phyloP scores from a whole-genome alignment of 2,888 invertebrate genomes.

The Bruchidius siliquastri region DNA sequence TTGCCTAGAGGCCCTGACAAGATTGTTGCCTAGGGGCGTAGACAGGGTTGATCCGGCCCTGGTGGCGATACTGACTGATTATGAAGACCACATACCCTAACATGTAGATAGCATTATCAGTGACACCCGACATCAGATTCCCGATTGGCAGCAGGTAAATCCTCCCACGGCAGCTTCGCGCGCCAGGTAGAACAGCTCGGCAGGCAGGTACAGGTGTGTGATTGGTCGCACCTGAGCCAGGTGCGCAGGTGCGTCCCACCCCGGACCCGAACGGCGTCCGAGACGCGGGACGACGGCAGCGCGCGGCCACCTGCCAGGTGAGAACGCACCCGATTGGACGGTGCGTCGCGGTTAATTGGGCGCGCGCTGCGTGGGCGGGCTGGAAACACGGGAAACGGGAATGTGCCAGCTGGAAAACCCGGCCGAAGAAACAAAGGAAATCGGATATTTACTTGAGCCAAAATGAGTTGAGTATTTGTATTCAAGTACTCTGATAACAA shows the following conservation, averaged over 20 bases:
- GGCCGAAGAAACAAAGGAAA: too few species aligned
- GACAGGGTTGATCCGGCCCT: too few species aligned
- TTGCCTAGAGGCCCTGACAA: too few species aligned
- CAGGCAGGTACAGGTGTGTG: not conserved
- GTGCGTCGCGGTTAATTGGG: conserved; percentile 2
- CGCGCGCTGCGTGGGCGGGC: not conserved
- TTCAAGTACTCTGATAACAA: too few species aligned
- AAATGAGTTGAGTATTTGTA: too few species aligned
- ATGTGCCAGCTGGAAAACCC: not conserved
- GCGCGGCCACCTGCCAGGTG: conserved; percentile 44
- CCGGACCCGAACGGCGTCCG: conserved; percentile 30
- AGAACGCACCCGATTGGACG: conserved; percentile 39
- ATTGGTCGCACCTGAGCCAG: conserved; percentile 25
- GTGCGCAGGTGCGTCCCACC: conserved; percentile 38
- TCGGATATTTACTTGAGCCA: too few species aligned
- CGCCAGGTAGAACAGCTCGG: not conserved
- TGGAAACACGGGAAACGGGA: not conserved
- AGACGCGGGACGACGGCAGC: not conserved
- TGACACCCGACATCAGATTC: not conserved
- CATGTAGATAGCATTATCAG: not conserved
- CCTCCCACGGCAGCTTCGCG: not conserved
- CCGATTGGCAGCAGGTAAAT: not conserved
- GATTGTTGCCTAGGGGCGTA: too few species aligned
- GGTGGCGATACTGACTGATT: too few species aligned
- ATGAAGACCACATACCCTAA: not conserved